Evolutionary conservation across 2,888 invertebrate genomes (phyloP).

Genomic region (Busseola fusca): DNA sequence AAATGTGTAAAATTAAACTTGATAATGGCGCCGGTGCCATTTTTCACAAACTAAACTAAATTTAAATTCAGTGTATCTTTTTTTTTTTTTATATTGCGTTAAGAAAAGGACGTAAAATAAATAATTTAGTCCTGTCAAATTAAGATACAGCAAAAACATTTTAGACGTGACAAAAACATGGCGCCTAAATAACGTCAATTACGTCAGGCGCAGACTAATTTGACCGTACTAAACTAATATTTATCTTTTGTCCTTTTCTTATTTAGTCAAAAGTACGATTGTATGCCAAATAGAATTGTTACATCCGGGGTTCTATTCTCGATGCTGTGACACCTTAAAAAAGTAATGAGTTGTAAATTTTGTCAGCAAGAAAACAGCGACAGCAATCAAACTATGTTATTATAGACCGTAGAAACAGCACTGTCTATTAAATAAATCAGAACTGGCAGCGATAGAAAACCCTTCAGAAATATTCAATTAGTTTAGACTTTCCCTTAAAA

Average conservation of each 20-base stretch:
- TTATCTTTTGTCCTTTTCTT: too few relatives aligned
- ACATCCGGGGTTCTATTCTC: not conserved
- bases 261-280: not conserved
- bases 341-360: too few relatives aligned
- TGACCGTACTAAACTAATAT: too few relatives aligned
- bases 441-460: constrained; percentile 24
- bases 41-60: too few relatives aligned
- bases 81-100: too few relatives aligned
- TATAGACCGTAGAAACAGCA: not conserved
- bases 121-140: too few relatives aligned
- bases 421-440: not conserved
- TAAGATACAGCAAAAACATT: too few relatives aligned
- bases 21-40: not conserved
- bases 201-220: too few relatives aligned
- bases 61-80: too few relatives aligned
- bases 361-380: not conserved
- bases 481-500: constrained; percentile 27
- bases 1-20: constrained; percentile 18
- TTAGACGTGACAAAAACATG: too few relatives aligned
- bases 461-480: not conserved
- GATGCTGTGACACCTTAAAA: not conserved
- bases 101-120: too few relatives aligned
- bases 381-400: not conserved
- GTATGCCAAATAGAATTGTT: constrained; percentile 21
- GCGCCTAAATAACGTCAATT: too few relatives aligned